Percentiles rank a stretch among this genome's conserved stretches.
phyloP scores from a whole-genome alignment of 1,140 invertebrate species.

The Platyura marginata region DNA sequence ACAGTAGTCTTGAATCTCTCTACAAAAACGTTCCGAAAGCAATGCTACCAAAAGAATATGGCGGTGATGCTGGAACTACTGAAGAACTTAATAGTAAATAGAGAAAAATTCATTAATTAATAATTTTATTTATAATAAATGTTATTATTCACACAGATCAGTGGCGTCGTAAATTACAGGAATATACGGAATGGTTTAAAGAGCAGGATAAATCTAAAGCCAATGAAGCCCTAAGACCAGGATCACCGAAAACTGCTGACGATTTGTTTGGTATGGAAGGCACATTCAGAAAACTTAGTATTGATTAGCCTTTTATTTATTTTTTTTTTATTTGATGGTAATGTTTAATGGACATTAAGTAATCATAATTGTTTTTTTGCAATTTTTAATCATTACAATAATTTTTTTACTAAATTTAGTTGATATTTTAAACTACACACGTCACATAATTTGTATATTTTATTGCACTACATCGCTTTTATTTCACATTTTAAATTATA shows the following conservation, averaged over 20 bases:
- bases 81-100: constrained; percentile 44
- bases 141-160: constrained; percentile 28
- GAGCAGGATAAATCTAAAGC: constrained; percentile 50
- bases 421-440: no score
- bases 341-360: no score
- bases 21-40: constrained; percentile 51
- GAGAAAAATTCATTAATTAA: background rate
- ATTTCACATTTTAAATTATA: no score
- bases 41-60: constrained; percentile 61
- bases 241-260: constrained; percentile 55
- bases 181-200: constrained; percentile 55
- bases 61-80: constrained; percentile 49
- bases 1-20: constrained; percentile 48
- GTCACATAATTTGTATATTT: no score
- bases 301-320: no score
- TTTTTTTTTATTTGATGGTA: no score
- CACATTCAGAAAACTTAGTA: constrained; percentile 55
- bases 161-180: constrained; percentile 52
- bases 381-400: no score
- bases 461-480: no score
- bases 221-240: constrained; percentile 49
- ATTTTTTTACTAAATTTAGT: no score
- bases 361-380: no score
- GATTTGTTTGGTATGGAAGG: constrained; percentile 67
- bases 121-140: background rate